Conservation (phyloP, 2,888 invertebrate genomes). For the Scaptomyza flava region DNA sequence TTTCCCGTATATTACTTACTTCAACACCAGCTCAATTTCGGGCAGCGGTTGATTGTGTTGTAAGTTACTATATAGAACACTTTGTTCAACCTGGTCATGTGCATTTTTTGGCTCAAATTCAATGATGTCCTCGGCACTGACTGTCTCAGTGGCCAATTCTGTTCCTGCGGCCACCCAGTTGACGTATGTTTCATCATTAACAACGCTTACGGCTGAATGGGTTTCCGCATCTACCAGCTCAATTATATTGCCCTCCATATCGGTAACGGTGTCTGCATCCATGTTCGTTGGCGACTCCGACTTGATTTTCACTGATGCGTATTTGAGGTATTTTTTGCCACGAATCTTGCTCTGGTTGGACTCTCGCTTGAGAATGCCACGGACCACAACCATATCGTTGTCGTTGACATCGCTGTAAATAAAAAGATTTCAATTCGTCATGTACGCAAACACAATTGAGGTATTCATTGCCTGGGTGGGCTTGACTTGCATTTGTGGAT, state of each 20-base stretch:
- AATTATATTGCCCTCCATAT: slow-evolving; percentile 36
- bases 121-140: slow-evolving; percentile 51
- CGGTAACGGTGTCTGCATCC: slow-evolving; percentile 8
- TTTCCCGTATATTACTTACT: slow-evolving; percentile 9
- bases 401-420: slow-evolving; percentile 57
- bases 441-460: neutral
- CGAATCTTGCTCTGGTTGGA: slow-evolving; percentile 20
- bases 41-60: slow-evolving; percentile 14
- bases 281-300: slow-evolving; percentile 4
- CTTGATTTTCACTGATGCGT: slow-evolving; percentile 31
- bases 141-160: slow-evolving; percentile 47
- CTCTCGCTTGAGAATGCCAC: slow-evolving; percentile 54
- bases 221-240: slow-evolving; percentile 47
- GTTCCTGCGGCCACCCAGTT: slow-evolving; percentile 37
- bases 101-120: slow-evolving; percentile 58
- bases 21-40: slow-evolving; percentile 4
- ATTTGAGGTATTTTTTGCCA: slow-evolving; percentile 24
- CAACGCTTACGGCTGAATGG: slow-evolving; percentile 36
- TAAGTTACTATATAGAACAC: slow-evolving; percentile 18
- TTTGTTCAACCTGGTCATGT: slow-evolving; percentile 25
- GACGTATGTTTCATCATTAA: slow-evolving; percentile 40
- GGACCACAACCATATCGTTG: slow-evolving; percentile 49
- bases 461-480: neutral
- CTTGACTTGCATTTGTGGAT: slow-evolving; percentile 58
- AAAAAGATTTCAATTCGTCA: slow-evolving; percentile 5